Percentiles rank a stretch among this genome's conserved stretches.
phyloP scores from a whole-genome alignment of 2,797 vertebrate genomes.

The Scyliorhinus canicula region DNA sequence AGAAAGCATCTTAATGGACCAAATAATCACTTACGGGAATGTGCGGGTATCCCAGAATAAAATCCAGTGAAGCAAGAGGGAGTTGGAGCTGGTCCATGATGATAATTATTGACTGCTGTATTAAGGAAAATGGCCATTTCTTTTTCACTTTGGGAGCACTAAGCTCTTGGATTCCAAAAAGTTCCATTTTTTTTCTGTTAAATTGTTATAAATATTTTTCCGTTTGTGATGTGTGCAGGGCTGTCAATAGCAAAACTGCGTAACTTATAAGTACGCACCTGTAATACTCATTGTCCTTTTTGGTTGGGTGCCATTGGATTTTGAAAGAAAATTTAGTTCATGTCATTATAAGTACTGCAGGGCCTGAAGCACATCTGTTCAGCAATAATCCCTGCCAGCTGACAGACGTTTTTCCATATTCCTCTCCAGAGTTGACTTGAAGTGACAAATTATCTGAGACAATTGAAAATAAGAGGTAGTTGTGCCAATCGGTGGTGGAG shows the following conservation, averaged over 20 bases:
- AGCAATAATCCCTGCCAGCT: not conserved
- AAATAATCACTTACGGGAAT: not conserved
- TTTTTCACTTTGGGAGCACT: constrained; percentile 4
- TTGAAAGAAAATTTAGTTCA: not conserved
- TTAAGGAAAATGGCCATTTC: not conserved
- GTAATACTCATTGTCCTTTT: not conserved
- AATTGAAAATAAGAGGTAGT: not conserved
- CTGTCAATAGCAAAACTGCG: not conserved
- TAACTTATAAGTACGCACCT: not conserved
- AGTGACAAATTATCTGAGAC: not conserved
- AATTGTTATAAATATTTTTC: not conserved
- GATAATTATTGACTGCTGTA: not conserved
- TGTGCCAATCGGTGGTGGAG: not conserved
- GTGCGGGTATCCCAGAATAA: not conserved
- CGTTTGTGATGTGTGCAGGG: not conserved
- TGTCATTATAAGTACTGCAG: not conserved
- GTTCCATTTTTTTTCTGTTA: not conserved
- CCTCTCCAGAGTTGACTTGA: not conserved
- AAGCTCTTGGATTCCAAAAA: not conserved
- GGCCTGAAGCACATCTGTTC: not conserved
- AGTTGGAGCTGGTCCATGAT: not conserved
- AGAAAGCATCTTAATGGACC: not conserved
- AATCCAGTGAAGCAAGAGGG: not conserved
- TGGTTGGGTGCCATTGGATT: not conserved
- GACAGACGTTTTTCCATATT: not conserved